These are phyloP conservation scores for Ptiloglossa arizonensis DNA, from an alignment of 1,140 invertebrate genomes.

Conservation along the genomic window DNA sequence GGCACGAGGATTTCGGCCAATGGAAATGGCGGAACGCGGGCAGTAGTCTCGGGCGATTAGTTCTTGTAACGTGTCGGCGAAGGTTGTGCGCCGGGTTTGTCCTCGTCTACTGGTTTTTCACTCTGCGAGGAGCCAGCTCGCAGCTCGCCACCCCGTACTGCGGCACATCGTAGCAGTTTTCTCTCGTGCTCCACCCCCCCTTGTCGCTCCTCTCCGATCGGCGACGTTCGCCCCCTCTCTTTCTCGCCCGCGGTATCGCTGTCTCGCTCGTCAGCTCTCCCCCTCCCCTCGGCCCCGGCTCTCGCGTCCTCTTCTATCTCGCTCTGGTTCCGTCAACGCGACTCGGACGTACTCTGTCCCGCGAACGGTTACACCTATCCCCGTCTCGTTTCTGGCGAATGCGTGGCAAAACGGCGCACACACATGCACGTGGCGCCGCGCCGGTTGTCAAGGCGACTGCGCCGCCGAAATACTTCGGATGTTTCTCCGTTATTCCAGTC, in stretches of 20 bases:
- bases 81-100: background rate
- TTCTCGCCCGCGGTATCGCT: constrained; percentile 34
- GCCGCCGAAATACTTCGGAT: constrained; percentile 58
- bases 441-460: constrained; percentile 79
- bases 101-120: constrained; percentile 44
- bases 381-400: constrained; percentile 15
- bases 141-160: constrained; percentile 76
- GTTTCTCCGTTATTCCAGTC: constrained; percentile 1
- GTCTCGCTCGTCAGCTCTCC: constrained; percentile 8
- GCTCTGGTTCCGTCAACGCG: constrained; percentile 4
- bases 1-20: background rate
- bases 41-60: background rate
- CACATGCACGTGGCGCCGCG: constrained; percentile 76
- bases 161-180: constrained; percentile 77
- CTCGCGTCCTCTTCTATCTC: constrained; percentile 22
- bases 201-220: constrained; percentile 24
- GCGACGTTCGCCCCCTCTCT: constrained; percentile 20
- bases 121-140: constrained; percentile 58
- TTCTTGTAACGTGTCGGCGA: background rate
- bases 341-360: constrained; percentile 1
- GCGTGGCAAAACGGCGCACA: constrained; percentile 63
- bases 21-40: constrained; percentile 44
- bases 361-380: background rate
- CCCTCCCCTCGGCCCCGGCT: constrained; percentile 18
- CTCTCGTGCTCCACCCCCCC: constrained; percentile 67